Percentiles rank a stretch among this genome's conserved stretches.
phyloP scores from a whole-genome alignment of 2,888 invertebrate genomes.

The Aromia moschata region DNA sequence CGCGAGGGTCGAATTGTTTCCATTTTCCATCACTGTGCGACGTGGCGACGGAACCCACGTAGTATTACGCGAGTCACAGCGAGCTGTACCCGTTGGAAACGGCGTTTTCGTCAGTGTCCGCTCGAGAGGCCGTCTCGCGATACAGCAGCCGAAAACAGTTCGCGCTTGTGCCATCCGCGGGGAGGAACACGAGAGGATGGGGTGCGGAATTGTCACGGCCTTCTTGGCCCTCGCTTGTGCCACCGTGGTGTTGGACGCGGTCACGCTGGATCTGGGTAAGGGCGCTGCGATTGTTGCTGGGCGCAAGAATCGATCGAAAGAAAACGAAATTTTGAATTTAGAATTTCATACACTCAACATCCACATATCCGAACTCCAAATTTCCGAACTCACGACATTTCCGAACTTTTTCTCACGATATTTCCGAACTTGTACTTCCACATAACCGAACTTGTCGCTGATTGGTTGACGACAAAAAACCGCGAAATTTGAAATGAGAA shows the following conservation, averaged over 20 bases:
- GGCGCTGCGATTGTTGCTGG: neutral
- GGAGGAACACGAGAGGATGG: conserved; percentile 35
- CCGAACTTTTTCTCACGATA: too few species aligned
- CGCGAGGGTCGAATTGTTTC: too few species aligned
- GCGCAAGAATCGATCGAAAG: neutral
- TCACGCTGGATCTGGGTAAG: conserved; percentile 67
- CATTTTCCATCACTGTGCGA: too few species aligned
- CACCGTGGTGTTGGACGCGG: conserved; percentile 60
- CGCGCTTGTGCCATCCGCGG: conserved; percentile 11
- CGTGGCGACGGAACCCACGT: conserved; percentile 47
- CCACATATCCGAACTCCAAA: too few species aligned
- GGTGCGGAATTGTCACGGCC: conserved; percentile 44
- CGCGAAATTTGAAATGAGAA: too few species aligned
- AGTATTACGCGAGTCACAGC: conserved; percentile 43
- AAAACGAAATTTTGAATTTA: too few species aligned
- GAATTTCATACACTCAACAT: too few species aligned
- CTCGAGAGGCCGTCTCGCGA: conserved; percentile 44
- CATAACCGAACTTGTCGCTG: too few species aligned
- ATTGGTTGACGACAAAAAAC: too few species aligned
- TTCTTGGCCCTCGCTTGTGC: conserved; percentile 58
- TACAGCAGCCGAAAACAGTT: conserved; percentile 5
- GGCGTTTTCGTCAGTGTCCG: conserved; percentile 46
- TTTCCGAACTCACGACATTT: too few species aligned
- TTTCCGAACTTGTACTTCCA: too few species aligned
- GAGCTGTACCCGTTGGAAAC: conserved; percentile 43